Evolutionary conservation across 2,888 invertebrate species (phyloP).

Genomic region (Acanthosepion pharaonis): DNA sequence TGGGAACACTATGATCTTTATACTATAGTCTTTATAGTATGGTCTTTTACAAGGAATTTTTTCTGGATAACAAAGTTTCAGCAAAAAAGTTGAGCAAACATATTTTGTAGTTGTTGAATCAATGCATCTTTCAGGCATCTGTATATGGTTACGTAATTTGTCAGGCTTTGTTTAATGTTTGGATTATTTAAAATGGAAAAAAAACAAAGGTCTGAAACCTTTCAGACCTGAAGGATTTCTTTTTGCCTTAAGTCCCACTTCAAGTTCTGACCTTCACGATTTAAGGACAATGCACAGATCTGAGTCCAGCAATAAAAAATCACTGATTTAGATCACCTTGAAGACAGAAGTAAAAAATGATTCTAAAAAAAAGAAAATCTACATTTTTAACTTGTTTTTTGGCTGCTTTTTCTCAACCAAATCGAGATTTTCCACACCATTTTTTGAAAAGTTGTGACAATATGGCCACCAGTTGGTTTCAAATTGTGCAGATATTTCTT

Average conservation of each 20-base stretch:
- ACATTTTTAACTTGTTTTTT: not conserved
- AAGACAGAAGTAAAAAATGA: too few species aligned
- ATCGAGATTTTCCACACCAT: not conserved
- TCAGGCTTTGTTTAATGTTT: slow-evolving; percentile 33
- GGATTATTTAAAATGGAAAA: not conserved
- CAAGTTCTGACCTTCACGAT: not conserved
- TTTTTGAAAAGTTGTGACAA: not conserved
- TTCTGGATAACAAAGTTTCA: not conserved
- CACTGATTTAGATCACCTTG: not conserved
- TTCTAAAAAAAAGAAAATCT: not conserved
- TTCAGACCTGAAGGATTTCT: not conserved
- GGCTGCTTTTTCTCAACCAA: not conserved
- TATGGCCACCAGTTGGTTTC: not conserved
- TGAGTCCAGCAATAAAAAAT: not conserved
- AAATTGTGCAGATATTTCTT: not conserved
- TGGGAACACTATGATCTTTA: not conserved
- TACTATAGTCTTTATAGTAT: not conserved
- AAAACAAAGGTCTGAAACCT: not conserved
- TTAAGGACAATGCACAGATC: not conserved
- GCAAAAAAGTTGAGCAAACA: not conserved
- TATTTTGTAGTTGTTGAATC: not conserved
- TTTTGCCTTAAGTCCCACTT: not conserved
- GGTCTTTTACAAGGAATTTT: not conserved
- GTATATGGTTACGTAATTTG: not conserved
- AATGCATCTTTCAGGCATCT: not conserved